Evolutionary conservation across 2,888 invertebrate species (phyloP).

Genomic region (Pecten maximus): DNA sequence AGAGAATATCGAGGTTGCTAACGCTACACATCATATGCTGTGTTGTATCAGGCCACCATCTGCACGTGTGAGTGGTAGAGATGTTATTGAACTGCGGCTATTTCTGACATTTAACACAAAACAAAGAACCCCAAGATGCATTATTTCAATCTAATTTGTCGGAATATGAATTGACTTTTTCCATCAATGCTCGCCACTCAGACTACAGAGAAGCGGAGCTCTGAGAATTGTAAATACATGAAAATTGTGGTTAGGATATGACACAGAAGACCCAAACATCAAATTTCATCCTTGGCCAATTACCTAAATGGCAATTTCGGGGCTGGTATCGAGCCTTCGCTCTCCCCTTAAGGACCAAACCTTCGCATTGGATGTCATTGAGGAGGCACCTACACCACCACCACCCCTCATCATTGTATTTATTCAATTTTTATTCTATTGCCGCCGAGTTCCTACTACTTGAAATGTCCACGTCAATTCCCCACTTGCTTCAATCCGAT

Average conservation of each 20-base stretch:
- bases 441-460: background rate
- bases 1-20: background rate
- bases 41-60: background rate
- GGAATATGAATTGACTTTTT: constrained; percentile 32
- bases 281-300: constrained; percentile 23
- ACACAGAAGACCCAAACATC: constrained; percentile 20
- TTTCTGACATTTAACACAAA: constrained; percentile 30
- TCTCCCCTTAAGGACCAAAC: background rate
- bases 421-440: constrained; percentile 33
- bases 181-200: constrained; percentile 12
- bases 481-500: constrained; percentile 4
- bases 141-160: constrained; percentile 33
- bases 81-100: background rate
- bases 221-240: constrained; percentile 29
- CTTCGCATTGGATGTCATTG: background rate
- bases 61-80: background rate
- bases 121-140: constrained; percentile 35
- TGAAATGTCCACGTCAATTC: constrained; percentile 9
- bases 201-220: background rate
- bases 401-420: background rate
- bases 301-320: constrained; percentile 35
- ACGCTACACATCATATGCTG: background rate
- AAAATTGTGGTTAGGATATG: constrained; percentile 12
- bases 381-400: background rate
- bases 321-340: background rate